Percentiles rank a stretch among this genome's conserved stretches.
Evolutionary conservation across 2,888 invertebrate genomes (phyloP).

Genomic region (Tridacna crocea): DNA sequence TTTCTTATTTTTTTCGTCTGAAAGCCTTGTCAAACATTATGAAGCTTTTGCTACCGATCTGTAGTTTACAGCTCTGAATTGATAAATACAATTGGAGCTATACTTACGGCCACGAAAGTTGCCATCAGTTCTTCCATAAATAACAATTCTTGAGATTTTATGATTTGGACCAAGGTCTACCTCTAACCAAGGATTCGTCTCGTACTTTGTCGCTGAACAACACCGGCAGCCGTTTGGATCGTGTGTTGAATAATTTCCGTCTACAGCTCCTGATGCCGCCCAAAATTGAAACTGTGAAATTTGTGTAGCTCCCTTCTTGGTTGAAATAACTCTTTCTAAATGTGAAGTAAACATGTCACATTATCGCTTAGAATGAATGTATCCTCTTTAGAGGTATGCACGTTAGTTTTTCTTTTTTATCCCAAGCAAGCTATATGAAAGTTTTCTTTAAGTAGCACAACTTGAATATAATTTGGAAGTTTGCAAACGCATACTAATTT

Average conservation of each 20-base stretch:
- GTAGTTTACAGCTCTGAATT: too few species aligned
- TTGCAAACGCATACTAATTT: too few species aligned
- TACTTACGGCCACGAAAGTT: constrained; percentile 2
- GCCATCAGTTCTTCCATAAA: constrained; percentile 10
- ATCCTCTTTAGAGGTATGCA: too few species aligned
- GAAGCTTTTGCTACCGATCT: too few species aligned
- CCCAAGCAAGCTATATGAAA: too few species aligned
- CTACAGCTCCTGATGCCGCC: constrained; percentile 5
- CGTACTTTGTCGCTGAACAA: not conserved
- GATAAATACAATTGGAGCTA: not conserved
- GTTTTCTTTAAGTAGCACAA: too few species aligned
- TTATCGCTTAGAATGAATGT: too few species aligned
- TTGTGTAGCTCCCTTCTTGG: not conserved
- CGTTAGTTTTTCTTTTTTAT: too few species aligned
- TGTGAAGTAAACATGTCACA: too few species aligned
- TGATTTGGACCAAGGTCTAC: not conserved
- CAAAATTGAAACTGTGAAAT: not conserved
- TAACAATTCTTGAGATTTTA: not conserved
- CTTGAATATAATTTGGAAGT: too few species aligned
- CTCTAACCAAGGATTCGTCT: constrained; percentile 5
- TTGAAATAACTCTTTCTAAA: constrained; percentile 8
- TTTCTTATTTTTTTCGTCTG: too few species aligned
- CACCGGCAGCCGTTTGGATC: not conserved
- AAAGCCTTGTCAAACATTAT: too few species aligned
- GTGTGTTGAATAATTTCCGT: not conserved